Percentiles rank a stretch among this genome's conserved stretches.
Conservation (phyloP, 2,797 vertebrate species). For the Dipus sagitta region DNA sequence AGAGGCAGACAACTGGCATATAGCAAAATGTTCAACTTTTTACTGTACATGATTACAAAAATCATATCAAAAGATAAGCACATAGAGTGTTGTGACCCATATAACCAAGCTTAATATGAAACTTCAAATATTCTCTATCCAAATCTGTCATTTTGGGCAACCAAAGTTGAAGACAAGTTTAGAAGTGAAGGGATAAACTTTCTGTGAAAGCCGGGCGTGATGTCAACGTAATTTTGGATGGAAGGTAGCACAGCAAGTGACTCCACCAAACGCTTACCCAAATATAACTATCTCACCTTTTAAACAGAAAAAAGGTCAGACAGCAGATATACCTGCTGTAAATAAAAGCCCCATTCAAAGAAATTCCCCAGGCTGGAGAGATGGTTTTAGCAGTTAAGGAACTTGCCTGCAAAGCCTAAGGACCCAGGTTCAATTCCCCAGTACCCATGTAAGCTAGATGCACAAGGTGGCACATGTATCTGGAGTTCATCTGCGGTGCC, state of each 20-base stretch:
- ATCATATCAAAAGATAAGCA: slow-evolving; percentile 27
- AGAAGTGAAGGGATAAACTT: background rate
- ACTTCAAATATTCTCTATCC: background rate
- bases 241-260: background rate
- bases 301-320: background rate
- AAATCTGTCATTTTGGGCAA: background rate
- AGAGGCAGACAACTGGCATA: background rate
- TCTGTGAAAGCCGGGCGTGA: too few relatives aligned
- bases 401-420: too few relatives aligned
- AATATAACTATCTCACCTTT: background rate
- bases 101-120: background rate
- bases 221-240: background rate
- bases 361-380: background rate
- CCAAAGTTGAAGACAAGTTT: background rate
- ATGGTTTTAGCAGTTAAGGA: too few relatives aligned
- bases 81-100: background rate
- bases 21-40: background rate
- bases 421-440: too few relatives aligned
- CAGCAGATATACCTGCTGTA: background rate
- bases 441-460: too few relatives aligned
- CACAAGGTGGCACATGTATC: too few relatives aligned
- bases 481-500: too few relatives aligned
- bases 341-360: background rate
- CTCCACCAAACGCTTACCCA: background rate
- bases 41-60: slow-evolving; percentile 5